Base-by-base conservation (phyloP, 2,113 vertebrate species). In the Sebastes schlegelii region DNA sequence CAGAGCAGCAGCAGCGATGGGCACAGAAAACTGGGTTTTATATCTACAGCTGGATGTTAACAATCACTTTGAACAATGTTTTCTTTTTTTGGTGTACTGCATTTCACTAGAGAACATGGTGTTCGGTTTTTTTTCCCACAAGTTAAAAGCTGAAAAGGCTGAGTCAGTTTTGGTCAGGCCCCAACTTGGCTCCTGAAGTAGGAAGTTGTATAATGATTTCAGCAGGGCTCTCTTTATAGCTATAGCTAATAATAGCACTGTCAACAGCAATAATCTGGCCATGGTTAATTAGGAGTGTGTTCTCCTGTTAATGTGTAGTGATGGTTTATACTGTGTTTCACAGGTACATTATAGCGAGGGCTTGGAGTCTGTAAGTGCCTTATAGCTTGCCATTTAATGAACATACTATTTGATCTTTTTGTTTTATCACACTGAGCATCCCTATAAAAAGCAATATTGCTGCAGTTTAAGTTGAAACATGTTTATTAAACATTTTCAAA, bases 1-100 rank as follows among this genome's bases (percentile, higher is more conserved):
- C 26, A 26, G 2, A 26, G 93, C 92, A 91, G 91, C 92, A 91
- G 91, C 93, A 83, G 78, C 85, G 64, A 63, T 16, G 74, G 70
- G 65, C n/a, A 64, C 45, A 79, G 34, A 81, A 69, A 55, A 77
- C 48, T 46, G 42, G 76, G 79, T 76, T 43, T 45, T 21, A 17
- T 55, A 58, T 64, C 34, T 11, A 66, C 26, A 69, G 75, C 17
- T 71, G 57, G 49, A 82, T 40, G 63, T 26, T 43, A 63, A 68
- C 69, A 34, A 11, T 68, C 43, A 17, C n/a, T 21, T 8, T 23
- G 4, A 74, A 19, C 58, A 13, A n/a, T 14, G 3, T 49, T 45
- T 21, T 65, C 2, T 61, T 9, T 42, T 68, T 71, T 74, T 21
- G 34, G 34, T 34, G 23, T 16, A 13, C 21, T 0, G 5, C 1